Base-by-base conservation (phyloP, 2,797 vertebrate genomes). In the Arctocebus calabarensis region DNA sequence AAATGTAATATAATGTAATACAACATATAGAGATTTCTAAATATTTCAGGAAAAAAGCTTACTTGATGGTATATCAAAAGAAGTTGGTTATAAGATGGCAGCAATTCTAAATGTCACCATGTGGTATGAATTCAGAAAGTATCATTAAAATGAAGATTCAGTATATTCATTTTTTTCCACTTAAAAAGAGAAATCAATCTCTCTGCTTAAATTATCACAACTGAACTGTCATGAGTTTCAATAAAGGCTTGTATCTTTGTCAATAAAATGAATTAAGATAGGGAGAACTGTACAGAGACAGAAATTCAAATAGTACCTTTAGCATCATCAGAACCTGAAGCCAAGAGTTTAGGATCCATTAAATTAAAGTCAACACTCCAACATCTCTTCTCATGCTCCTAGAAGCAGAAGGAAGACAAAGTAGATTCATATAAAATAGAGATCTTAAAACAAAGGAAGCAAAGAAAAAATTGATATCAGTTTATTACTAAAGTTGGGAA, bases 351-450 rank as follows among this genome's bases (percentile, higher is more conserved):
- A 25, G 99, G 99, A 98, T 99, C 99, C 99, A 99, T 99, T 96
- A 99, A 98, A 97, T 99, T 99, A 96, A 99, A 99, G 98, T 99
- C 99, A 70, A 99, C 99, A 94, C 99, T 99, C 99, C 99, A 99
- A 98, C 99, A 99, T 90, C 99, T 98, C 98, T 99, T 99, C 98
- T 99, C 99, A 97, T 99, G 99, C 85, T 99, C 99, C 99, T 99
- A 97, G 97, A 97, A 87, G 95, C 0, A 97, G 45, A 94, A 96
- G 96, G 62, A 94, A 98, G 74, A 94, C 37, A 96, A 94, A 37
- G 83, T 12, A 68, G 52, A 70, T 14, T 97, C 68, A 97, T 34
- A 90, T 3, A 95, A 85, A 84, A 71, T 8, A 93, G 1, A 82
- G 11, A 88, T 73, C n/a, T 75, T 84, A 66, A 74, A 94, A 84